Percentiles rank a stretch among this genome's conserved stretches.
Conservation (phyloP, 2,888 invertebrate genomes). For the Diloba caeruleocephala region DNA sequence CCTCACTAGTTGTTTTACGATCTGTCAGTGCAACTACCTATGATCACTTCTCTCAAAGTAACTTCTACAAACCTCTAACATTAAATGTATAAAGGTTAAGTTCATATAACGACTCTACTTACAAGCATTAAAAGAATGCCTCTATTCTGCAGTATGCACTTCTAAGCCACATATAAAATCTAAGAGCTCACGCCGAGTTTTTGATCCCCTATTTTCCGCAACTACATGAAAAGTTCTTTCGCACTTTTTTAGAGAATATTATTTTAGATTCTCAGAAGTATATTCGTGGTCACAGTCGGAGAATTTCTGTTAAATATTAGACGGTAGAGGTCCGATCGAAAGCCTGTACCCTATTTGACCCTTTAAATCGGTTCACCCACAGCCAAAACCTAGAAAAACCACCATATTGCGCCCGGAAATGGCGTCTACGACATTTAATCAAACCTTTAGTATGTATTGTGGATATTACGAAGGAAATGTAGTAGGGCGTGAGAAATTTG, state of each 20-base stretch:
- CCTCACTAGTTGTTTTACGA: too few species aligned
- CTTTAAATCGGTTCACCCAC: constrained; percentile 42
- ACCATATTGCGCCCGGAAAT: constrained; percentile 26
- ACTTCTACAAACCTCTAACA: not conserved
- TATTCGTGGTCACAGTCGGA: constrained; percentile 22
- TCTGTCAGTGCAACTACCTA: too few species aligned
- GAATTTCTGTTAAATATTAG: constrained; percentile 46
- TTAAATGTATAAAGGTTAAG: constrained; percentile 6
- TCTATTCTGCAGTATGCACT: constrained; percentile 18
- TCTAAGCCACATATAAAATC: constrained; percentile 21
- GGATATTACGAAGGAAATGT: constrained; percentile 15
- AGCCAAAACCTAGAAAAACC: constrained; percentile 26
- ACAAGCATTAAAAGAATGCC: constrained; percentile 16
- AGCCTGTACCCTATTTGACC: constrained; percentile 42
- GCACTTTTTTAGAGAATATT: constrained; percentile 6
- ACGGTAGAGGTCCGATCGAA: constrained; percentile 25
- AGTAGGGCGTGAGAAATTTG: not conserved
- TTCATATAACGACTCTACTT: constrained; percentile 3
- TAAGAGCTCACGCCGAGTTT: constrained; percentile 1
- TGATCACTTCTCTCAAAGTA: too few species aligned
- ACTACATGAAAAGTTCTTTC: not conserved
- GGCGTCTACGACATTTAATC: constrained; percentile 28
- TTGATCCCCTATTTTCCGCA: constrained; percentile 7
- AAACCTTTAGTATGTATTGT: constrained; percentile 24
- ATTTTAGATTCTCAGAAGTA: constrained; percentile 10